Evolutionary conservation across 2,888 invertebrate genomes (phyloP).

Genomic region (Lottia gigantea): DNA sequence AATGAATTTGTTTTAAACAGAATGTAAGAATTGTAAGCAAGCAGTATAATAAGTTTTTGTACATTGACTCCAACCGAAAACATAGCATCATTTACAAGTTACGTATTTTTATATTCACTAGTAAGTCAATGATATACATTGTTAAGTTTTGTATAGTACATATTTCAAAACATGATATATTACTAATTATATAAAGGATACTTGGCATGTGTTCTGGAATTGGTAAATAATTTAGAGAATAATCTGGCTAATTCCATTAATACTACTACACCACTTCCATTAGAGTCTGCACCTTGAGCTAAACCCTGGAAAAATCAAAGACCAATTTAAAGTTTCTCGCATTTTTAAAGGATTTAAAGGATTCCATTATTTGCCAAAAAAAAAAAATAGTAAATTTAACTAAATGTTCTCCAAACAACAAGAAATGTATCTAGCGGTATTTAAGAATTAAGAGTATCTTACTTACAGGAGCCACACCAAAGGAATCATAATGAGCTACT

Average conservation of each 20-base stretch:
- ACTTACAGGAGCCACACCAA: constrained; percentile 89
- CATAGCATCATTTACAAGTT: too few species aligned
- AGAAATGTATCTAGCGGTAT: too few species aligned
- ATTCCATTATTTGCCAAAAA: too few species aligned
- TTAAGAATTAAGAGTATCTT: too few species aligned
- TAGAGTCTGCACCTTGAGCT: constrained; percentile 89
- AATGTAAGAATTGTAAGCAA: too few species aligned
- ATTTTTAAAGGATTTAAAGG: too few species aligned
- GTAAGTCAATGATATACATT: constrained; percentile 5
- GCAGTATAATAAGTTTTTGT: neutral
- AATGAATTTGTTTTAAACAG: too few species aligned
- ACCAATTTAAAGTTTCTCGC: too few species aligned
- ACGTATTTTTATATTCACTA: neutral
- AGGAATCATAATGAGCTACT: constrained; percentile 93
- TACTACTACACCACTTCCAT: constrained; percentile 89
- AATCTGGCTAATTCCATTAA: constrained; percentile 87
- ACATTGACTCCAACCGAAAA: too few species aligned
- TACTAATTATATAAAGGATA: constrained; percentile 47
- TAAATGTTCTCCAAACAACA: too few species aligned
- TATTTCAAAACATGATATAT: neutral
- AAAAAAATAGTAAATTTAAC: too few species aligned
- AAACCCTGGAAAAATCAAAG: constrained; percentile 67
- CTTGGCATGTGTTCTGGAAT: constrained; percentile 74
- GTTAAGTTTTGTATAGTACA: neutral
- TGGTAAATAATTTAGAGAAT: constrained; percentile 87